A percentile compares a stretch with the other conserved stretches of the same genome.
These are phyloP conservation scores for Drosophila jambulina DNA, from an alignment of 1,140 invertebrate species.

Conservation along the genomic window DNA sequence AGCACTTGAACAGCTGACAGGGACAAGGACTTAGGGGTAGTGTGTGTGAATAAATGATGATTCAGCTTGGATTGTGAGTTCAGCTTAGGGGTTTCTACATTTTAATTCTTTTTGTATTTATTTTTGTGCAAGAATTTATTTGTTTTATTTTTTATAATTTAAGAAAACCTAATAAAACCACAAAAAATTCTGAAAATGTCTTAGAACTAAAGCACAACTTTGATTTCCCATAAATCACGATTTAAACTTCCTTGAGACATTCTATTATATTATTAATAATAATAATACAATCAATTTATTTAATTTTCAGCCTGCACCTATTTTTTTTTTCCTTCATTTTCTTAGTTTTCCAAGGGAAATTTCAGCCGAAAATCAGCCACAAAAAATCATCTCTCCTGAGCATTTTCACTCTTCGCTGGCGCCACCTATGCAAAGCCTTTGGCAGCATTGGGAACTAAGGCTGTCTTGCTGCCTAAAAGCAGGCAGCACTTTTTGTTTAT, in stretches of 20 bases:
- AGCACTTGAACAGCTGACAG: slow-evolving; percentile 60
- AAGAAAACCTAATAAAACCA: background rate
- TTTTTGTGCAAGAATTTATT: background rate
- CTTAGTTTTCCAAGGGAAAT: background rate
- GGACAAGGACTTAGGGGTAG: slow-evolving; percentile 11
- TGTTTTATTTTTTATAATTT: background rate
- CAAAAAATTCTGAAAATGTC: background rate
- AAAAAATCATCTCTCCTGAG: too few species aligned
- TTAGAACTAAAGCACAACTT: background rate
- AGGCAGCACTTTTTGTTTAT: background rate
- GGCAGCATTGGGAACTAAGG: background rate
- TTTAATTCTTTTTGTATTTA: fast-evolving
- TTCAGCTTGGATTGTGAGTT: background rate
- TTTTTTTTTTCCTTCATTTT: background rate
- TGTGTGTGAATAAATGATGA: slow-evolving; percentile 59
- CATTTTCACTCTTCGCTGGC: background rate
- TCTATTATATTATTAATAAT: too few species aligned
- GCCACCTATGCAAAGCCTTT: background rate
- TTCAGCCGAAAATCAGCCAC: background rate
- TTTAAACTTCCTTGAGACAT: background rate
- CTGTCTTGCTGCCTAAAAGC: background rate
- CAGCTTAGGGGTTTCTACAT: background rate
- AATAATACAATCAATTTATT: too few species aligned
- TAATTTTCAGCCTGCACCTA: too few species aligned
- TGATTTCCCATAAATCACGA: background rate